Percentiles rank a stretch among this genome's conserved stretches.
These are phyloP conservation scores for Lacerta agilis DNA, from an alignment of 2,797 vertebrate genomes.

Conservation along the genomic window DNA sequence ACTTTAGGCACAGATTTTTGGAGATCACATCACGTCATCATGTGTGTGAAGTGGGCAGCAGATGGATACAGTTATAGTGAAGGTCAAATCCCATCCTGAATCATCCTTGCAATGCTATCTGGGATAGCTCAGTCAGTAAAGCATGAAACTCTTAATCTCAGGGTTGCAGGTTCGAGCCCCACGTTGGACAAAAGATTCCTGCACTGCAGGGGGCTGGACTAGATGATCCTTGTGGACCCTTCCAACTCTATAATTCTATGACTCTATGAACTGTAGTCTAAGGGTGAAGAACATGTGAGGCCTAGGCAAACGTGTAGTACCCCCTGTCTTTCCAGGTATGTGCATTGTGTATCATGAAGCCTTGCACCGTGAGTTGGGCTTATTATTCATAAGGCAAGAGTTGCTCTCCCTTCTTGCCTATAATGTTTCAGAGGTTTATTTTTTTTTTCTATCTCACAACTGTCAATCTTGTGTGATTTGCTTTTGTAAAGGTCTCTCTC, in stretches of 20 bases:
- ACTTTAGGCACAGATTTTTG: too few relatives aligned
- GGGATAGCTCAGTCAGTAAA: too few relatives aligned
- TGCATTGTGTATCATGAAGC: too few relatives aligned
- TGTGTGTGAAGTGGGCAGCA: not conserved
- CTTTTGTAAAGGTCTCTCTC: not conserved
- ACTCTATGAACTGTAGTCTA: not conserved
- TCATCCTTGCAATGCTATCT: too few relatives aligned
- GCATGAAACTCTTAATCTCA: too few relatives aligned
- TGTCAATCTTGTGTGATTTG: not conserved
- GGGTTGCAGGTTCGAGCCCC: too few relatives aligned
- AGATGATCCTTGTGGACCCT: too few relatives aligned
- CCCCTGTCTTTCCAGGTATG: not conserved
- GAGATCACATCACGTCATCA: too few relatives aligned
- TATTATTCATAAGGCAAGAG: not conserved
- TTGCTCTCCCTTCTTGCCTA: not conserved
- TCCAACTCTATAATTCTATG: too few relatives aligned
- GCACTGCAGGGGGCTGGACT: not conserved
- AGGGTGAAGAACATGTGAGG: too few relatives aligned
- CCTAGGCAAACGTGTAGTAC: too few relatives aligned
- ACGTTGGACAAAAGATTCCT: too few relatives aligned
- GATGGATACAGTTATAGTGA: not conserved
- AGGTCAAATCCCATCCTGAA: not conserved
- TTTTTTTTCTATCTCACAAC: not conserved
- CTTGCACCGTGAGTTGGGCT: not conserved
- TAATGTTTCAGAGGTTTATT: not conserved